These are phyloP conservation scores for Trogon surrucura DNA, from an alignment of 2,113 vertebrate genomes.

Conservation along the genomic window DNA sequence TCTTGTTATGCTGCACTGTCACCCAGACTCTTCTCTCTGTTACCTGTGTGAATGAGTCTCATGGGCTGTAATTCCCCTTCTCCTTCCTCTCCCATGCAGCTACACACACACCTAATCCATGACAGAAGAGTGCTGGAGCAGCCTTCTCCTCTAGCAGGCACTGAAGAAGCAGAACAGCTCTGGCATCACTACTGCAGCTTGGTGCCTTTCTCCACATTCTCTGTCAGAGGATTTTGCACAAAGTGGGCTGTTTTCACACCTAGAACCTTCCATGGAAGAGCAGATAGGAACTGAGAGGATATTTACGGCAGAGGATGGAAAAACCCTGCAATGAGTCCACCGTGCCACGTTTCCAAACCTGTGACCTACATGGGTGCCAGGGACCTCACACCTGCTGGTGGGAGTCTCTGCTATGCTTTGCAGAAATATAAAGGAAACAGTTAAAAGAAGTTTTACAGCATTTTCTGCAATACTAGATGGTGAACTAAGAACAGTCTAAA, in stretches of 20 bases:
- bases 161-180: too few species aligned
- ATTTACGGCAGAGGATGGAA: not conserved
- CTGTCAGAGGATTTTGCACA: not conserved
- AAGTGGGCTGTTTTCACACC: not conserved
- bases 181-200: not conserved
- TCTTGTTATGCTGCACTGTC: too few species aligned
- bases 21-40: not conserved
- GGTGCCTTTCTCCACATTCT: not conserved
- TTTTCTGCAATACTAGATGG: not conserved
- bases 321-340: accelerated
- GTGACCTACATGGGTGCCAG: accelerated
- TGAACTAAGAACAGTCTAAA: not conserved
- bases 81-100: not conserved
- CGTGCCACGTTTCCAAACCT: accelerated
- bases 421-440: not conserved
- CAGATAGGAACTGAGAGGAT: not conserved
- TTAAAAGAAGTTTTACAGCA: not conserved
- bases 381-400: not conserved
- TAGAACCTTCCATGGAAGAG: accelerated
- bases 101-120: not conserved
- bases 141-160: too few species aligned
- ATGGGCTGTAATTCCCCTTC: not conserved
- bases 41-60: not conserved
- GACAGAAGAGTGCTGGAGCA: not conserved
- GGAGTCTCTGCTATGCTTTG: not conserved